Evolutionary conservation across 30 jellyfish, hydroid and myxozoan genomes (phyloP).

Genomic region (Phacellophora camtschatica): DNA sequence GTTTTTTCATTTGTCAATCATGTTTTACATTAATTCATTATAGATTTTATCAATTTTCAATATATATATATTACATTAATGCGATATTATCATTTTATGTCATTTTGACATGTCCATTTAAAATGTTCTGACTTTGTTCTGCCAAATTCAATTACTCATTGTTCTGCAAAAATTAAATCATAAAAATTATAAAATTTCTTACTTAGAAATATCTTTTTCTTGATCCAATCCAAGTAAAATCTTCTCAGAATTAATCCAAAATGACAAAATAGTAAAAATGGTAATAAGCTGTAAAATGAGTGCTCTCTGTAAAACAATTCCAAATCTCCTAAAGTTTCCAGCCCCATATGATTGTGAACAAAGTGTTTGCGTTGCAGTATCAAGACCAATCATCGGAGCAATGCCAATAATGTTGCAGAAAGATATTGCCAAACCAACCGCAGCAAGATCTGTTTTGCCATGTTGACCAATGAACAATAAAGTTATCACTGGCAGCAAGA

Average conservation of each 20-base stretch:
- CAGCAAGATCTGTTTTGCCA: conserved; percentile 71
- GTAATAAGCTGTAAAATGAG: conserved; percentile 10
- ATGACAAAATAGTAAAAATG: background rate
- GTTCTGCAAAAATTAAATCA: too few species aligned
- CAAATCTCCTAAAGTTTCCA: conserved; percentile 37
- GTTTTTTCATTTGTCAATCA: background rate
- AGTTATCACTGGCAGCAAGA: conserved; percentile 38
- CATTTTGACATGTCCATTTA: too few species aligned
- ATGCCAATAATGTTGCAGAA: conserved; percentile 51
- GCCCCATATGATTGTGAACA: conserved; percentile 76
- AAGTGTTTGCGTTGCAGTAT: conserved; percentile 63
- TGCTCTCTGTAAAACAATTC: conserved; percentile 60
- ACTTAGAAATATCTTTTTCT: conserved; percentile 50
- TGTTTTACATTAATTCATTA: too few species aligned
- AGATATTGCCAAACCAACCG: conserved; percentile 65
- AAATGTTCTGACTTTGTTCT: too few species aligned
- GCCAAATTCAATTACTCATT: too few species aligned
- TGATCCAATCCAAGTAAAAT: conserved; percentile 41
- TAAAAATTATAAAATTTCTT: too few species aligned
- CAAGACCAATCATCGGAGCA: conserved; percentile 31
- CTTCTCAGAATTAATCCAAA: conserved; percentile 57
- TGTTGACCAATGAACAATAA: conserved; percentile 55
- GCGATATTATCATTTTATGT: too few species aligned
- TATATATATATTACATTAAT: too few species aligned
- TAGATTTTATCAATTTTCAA: too few species aligned